Evolutionary conservation across 2,888 invertebrate genomes (phyloP), one percentile per base, ranked within the genome.

Genomic region (Hybos culiciformis): DNA sequence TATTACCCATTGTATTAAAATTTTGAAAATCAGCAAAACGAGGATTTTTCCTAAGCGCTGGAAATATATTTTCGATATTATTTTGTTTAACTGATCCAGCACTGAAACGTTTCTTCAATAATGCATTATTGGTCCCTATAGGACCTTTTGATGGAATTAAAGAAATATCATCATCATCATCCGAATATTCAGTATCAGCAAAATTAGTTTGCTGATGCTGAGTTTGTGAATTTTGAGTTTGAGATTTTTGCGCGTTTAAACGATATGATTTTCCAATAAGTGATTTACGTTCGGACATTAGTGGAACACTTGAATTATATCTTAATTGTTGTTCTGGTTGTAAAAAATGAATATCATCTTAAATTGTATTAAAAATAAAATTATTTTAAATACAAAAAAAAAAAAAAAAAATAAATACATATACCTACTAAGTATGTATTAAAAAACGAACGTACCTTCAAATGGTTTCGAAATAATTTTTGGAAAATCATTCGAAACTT

Each of bases 161-260:
- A 42, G 32, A 43, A 6, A 52, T 41, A 38, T 52, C 50, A 19
- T 62, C 62, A 7, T 63, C 63, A 12, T 61, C 58, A 44, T 66
- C 66, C 5, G 62, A 63, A 19, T 60, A 55, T 46, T 66, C 63
- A 18, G 61, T 46, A 15, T 49, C 49, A 39, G 53, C 51, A 42
- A 46, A 50, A 23, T 53, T 39, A 21, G 52, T 49, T 37, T 12
- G 15, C 12, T 29, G 29, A 29, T 6, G 15, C 4, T 8, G 17
- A 6, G 14, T 29, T 29, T n/a, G 6, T 29, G 3, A 26, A 5
- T 26, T 26, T 3, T 12, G 29, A n/a, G n/a, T n/a, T n/a, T n/a
- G n/a, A n/a, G 12, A n/a, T 29, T 29, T 12, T 12, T 29, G 29
- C 9, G 12, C n/a, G 8, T n/a, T 29, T 12, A 5, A n/a, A n/a